Evolutionary conservation across 2,113 vertebrate genomes (phyloP), one percentile per base, ranked within the genome.

Genomic region (Pseudopipra pipra): DNA sequence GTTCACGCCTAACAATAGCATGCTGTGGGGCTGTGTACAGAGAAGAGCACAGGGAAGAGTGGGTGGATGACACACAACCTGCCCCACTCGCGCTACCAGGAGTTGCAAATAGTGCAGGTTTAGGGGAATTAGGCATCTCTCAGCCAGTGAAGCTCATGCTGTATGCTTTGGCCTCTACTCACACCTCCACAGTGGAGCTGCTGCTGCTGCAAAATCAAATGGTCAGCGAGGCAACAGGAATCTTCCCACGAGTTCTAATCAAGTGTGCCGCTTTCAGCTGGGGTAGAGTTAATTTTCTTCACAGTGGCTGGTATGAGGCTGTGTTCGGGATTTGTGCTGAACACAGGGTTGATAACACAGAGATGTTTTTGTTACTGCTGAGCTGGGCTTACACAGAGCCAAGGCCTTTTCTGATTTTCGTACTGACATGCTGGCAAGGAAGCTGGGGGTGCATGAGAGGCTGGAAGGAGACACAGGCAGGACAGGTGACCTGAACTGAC

Each of bases 21-120:
- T 5, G 31, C 87, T 5, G 39, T 90, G 89, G 94, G 91, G 91
- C 91, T 94, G 85, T 70, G 91, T 94, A 93, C 17, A 2, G 76
- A 44, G 93, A 74, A 31, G 52, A 79, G 67, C 76, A 33, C 43
- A 5, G 81, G 67, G 75, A 91, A 89, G 63, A 91, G 94, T 79
- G 92, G 93, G 95, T 52, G 95, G 95, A 33, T 94, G 96, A 86
- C 95, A 96, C 87, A 82, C 87, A 85, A 49, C 79, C 74, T 93
- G 87, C 79, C 92, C 93, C 85, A 90, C 70, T 84, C 3, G 0
- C 47, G 1, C 80, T 47, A 61, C 46, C 13, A 11, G 35, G 16
- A 73, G 59, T 16, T 82, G 68, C 58, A 89, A 70, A 71, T 4
- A 74, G 55, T 4, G 30, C 46, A 25, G 6, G 9, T 24, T 65